Percentiles rank a stretch among this genome's conserved stretches.
These are phyloP conservation scores for Harpagifer antarcticus DNA, from an alignment of 2,797 vertebrate species.

Conservation along the genomic window DNA sequence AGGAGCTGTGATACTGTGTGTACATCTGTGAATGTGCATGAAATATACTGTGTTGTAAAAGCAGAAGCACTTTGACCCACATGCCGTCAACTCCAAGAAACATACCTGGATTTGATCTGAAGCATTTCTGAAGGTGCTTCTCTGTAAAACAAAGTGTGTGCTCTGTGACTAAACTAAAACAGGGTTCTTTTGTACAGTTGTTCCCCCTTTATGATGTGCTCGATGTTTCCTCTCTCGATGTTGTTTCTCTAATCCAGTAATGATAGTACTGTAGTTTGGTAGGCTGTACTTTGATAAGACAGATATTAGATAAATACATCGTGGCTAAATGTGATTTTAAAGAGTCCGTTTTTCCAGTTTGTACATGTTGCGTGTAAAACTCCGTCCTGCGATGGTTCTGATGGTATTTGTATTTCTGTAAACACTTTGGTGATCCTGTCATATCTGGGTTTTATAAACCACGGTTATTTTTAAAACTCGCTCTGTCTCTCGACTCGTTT, in stretches of 20 bases:
- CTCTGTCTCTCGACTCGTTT: constrained; percentile 71
- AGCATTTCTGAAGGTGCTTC: constrained; percentile 41
- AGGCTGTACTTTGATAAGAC: constrained; percentile 88
- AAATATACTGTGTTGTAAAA: constrained; percentile 50
- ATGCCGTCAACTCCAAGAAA: neutral
- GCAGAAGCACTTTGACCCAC: constrained; percentile 59
- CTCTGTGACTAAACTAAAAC: constrained; percentile 34
- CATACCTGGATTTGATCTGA: constrained; percentile 34
- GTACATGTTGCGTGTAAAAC: constrained; percentile 86
- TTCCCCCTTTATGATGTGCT: constrained; percentile 74
- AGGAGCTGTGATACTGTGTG: constrained; percentile 46
- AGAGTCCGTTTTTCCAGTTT: constrained; percentile 80
- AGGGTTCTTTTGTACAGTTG: constrained; percentile 79
- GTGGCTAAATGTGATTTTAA: constrained; percentile 84
- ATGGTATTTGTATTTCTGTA: constrained; percentile 90
- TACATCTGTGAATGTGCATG: constrained; percentile 77
- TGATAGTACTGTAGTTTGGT: constrained; percentile 93
- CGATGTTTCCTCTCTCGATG: constrained; percentile 84
- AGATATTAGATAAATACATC: constrained; percentile 82
- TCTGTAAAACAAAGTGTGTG: constrained; percentile 35
- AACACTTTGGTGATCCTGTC: constrained; percentile 89
- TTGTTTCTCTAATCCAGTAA: constrained; percentile 88
- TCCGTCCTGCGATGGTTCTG: constrained; percentile 85
- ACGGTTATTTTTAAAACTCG: constrained; percentile 89
- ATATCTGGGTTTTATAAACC: constrained; percentile 93